Evolutionary conservation across 1,140 invertebrate species (phyloP).

Genomic region (Heliconius himera): DNA sequence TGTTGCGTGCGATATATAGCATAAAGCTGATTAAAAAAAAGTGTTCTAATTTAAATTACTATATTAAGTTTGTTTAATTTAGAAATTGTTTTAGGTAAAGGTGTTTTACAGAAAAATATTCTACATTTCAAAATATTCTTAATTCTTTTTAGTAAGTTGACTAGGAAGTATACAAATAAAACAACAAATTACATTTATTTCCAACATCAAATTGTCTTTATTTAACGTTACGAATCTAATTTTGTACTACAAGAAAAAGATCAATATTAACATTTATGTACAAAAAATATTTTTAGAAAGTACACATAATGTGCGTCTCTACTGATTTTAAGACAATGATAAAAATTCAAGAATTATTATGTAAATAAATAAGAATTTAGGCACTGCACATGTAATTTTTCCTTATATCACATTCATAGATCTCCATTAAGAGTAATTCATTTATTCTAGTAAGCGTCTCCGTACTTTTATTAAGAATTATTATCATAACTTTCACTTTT

Average conservation of each 20-base stretch:
- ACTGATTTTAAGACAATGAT: constrained; percentile 65
- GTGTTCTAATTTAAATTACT: too few relatives aligned
- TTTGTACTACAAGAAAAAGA: constrained; percentile 80
- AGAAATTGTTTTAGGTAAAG: too few relatives aligned
- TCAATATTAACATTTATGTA: constrained; percentile 64
- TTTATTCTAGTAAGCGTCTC: constrained; percentile 79
- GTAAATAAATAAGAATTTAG: constrained; percentile 76
- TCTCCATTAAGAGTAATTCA: constrained; percentile 53
- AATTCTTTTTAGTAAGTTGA: not conserved
- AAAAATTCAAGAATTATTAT: constrained; percentile 55
- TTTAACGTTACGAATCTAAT: constrained; percentile 74
- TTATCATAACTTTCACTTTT: constrained; percentile 53
- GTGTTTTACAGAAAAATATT: too few relatives aligned
- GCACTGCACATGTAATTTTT: constrained; percentile 71
- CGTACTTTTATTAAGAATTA: constrained; percentile 70
- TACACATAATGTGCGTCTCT: constrained; percentile 53
- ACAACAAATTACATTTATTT: constrained; percentile 32
- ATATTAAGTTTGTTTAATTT: too few relatives aligned
- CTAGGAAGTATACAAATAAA: constrained; percentile 42
- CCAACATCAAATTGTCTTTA: constrained; percentile 80
- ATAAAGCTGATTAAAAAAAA: too few relatives aligned
- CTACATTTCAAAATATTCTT: not conserved
- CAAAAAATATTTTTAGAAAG: constrained; percentile 68
- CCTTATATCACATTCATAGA: constrained; percentile 75
- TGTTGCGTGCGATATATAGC: too few relatives aligned